phyloP scores from a whole-genome alignment of 2,888 invertebrate species.

The Therioaphis trifolii region DNA sequence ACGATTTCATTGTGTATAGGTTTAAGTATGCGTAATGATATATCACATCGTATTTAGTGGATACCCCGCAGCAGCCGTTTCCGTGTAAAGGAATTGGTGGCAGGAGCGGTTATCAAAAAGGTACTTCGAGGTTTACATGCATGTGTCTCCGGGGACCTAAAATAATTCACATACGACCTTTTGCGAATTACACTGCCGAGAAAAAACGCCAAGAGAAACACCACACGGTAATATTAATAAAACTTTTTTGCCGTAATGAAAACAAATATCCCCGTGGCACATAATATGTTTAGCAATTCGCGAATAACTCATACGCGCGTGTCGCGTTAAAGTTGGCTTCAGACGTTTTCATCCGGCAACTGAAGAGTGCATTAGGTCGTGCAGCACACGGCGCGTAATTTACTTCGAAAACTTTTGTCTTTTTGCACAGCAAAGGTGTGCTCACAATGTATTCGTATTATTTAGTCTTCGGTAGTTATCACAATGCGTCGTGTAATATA shows the following conservation, averaged over 20 bases:
- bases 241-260: slow-evolving; percentile 22
- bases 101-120: too few relatives aligned
- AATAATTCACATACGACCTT: background rate
- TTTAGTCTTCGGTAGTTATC: too few relatives aligned
- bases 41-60: background rate
- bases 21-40: too few relatives aligned
- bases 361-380: background rate
- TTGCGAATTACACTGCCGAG: too few relatives aligned
- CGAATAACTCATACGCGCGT: too few relatives aligned
- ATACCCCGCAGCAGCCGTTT: background rate
- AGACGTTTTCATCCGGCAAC: background rate
- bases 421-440: too few relatives aligned
- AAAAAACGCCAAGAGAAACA: background rate
- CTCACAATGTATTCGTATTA: too few relatives aligned
- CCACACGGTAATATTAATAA: background rate
- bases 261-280: slow-evolving; percentile 23
- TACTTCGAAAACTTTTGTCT: background rate
- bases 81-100: slow-evolving; percentile 8
- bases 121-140: slow-evolving; percentile 5
- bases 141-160: background rate
- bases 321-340: background rate
- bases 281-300: slow-evolving; percentile 5
- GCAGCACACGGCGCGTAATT: background rate
- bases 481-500: too few relatives aligned
- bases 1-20: background rate